Base-by-base conservation (phyloP, 2,113 vertebrate species). In the Tauraco erythrolophus region DNA sequence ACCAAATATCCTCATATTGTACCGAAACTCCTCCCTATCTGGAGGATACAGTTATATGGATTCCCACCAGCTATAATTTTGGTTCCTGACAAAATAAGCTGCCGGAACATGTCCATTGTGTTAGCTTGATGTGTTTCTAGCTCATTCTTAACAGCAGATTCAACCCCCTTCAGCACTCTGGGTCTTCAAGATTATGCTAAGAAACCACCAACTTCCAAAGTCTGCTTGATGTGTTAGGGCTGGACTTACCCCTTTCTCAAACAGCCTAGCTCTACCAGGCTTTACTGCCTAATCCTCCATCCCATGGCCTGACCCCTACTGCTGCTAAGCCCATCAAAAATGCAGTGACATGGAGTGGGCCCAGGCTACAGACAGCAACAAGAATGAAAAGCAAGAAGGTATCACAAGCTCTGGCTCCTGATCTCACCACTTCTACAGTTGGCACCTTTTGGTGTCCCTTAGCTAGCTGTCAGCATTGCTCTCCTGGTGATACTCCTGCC, bases 381-480 rank as follows among this genome's bases (percentile, higher is more conserved):
- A 61, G 57, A 88, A 65, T 0, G 0, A 61, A 92, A 68, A 68
- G 19, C 41, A 58, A 94, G 50, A 1, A 10, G 45, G 8, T 56
- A 23, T 88, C 53, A 48, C 45, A 71, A 51, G 64, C 58, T 74
- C 64, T 86, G 83, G 62, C 54, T 94, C 30, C 78, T 69, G 75
- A 39, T 84, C n/a, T 83, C 66, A 83, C 14, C 83, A 50, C 68
- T 48, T 74, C 50, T 77, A 50, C 46, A 75, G 78, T 79, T 87
- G 82, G 43, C 58, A 92, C 46, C 33, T 86, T 43, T 43, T 54
- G 57, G 45, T 33, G 37, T 79, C 75, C 78, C 53, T 89, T 70
- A 85, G 77, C 48, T 39, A 66, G 95, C 85, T 93, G 90, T 88
- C 90, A 94, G 75, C 92, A 79, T 85, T 4, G 7, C 60, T 54